Percentiles rank a stretch among this genome's conserved stretches.
These are phyloP conservation scores for Dendrolimus punctatus DNA, from an alignment of 1,140 invertebrate species.

Conservation along the genomic window DNA sequence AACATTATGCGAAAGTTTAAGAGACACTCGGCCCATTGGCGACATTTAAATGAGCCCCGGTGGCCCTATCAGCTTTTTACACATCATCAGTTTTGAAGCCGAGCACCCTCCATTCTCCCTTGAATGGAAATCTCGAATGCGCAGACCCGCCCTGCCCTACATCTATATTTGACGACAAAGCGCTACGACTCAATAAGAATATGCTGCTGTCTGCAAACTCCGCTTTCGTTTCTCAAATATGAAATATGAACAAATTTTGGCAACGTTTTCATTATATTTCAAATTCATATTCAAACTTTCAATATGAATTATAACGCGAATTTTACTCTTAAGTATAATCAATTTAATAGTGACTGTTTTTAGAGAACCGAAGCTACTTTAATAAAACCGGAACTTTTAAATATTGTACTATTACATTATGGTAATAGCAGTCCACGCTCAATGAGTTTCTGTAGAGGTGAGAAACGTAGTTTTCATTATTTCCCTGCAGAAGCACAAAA, in stretches of 20 bases:
- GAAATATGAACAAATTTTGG: not conserved
- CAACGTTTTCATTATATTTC: too few species aligned
- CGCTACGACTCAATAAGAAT: slow-evolving; percentile 21
- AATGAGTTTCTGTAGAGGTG: too few species aligned
- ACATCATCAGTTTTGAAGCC: slow-evolving; percentile 49
- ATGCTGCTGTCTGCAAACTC: slow-evolving; percentile 7
- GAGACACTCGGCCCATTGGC: slow-evolving; percentile 26
- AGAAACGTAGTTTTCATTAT: too few species aligned
- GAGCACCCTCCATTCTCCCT: slow-evolving; percentile 33
- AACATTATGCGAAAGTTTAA: slow-evolving; percentile 17
- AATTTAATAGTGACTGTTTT: too few species aligned
- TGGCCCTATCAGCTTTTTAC: slow-evolving; percentile 45
- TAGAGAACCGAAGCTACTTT: too few species aligned
- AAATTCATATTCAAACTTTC: too few species aligned
- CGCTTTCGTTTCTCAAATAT: not conserved
- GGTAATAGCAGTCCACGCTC: too few species aligned
- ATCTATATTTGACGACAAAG: slow-evolving; percentile 21
- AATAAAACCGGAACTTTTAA: too few species aligned
- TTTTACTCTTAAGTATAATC: too few species aligned
- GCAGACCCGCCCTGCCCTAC: slow-evolving; percentile 9
- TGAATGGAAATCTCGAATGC: slow-evolving; percentile 26
- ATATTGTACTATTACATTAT: too few species aligned
- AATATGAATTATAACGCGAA: too few species aligned
- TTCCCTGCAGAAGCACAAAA: too few species aligned
- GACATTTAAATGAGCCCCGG: slow-evolving; percentile 43